Evolutionary conservation across 2,797 vertebrate genomes (phyloP).

Genomic region (Sitta carolinensis): DNA sequence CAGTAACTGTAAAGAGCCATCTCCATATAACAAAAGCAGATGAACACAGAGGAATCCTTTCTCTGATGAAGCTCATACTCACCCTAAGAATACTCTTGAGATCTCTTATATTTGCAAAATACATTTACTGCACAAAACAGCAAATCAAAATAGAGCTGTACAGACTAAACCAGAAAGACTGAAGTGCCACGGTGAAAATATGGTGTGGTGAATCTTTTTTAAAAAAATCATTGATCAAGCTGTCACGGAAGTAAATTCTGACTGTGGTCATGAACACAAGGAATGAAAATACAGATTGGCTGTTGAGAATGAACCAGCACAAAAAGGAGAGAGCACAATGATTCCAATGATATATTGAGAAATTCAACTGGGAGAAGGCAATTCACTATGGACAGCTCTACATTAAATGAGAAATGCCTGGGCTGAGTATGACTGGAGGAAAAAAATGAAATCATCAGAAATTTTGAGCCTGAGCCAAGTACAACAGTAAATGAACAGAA

Average conservation of each 20-base stretch:
- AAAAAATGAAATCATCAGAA: not conserved
- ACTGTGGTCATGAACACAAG: not conserved
- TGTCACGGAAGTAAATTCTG: not conserved
- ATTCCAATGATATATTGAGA: not conserved
- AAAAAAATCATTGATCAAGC: not conserved
- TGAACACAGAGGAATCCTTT: not conserved
- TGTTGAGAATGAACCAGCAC: not conserved
- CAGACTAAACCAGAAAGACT: not conserved
- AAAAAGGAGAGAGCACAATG: not conserved
- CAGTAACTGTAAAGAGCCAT: not conserved
- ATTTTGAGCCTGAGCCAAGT: not conserved
- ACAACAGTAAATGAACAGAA: not conserved
- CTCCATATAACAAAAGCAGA: not conserved
- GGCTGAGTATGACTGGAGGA: not conserved
- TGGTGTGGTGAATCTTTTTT: not conserved
- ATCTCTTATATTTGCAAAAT: not conserved
- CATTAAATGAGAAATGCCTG: not conserved
- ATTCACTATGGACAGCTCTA: accelerated
- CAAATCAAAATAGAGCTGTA: not conserved
- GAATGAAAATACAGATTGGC: not conserved
- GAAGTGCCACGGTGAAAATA: not conserved
- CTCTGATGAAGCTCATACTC: not conserved
- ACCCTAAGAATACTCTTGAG: not conserved
- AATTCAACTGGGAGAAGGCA: not conserved
- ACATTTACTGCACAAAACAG: not conserved